Percentiles rank a stretch among this genome's conserved stretches.
Evolutionary conservation across 2,888 invertebrate species (phyloP).

Genomic region (Halictus quadricinctus): DNA sequence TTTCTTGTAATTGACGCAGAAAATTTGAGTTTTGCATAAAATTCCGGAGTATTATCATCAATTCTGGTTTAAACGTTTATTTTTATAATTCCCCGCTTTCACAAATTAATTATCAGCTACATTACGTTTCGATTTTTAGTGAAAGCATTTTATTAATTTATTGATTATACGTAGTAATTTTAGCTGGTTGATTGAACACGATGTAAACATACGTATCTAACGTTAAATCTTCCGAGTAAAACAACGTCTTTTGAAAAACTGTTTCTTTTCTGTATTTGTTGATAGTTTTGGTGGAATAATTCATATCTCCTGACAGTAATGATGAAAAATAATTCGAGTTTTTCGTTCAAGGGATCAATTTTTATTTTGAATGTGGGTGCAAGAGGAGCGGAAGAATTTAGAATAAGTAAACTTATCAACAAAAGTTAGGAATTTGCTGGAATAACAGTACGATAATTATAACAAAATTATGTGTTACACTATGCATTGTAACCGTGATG

Average conservation of each 20-base stretch:
- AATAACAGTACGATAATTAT: not conserved
- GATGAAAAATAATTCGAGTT: too few relatives aligned
- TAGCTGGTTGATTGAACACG: too few relatives aligned
- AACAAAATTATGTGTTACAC: not conserved
- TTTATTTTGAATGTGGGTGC: not conserved
- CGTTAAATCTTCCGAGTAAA: too few relatives aligned
- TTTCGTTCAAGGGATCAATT: not conserved
- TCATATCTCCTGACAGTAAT: too few relatives aligned
- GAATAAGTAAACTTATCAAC: not conserved
- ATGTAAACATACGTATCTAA: too few relatives aligned
- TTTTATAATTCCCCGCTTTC: not conserved
- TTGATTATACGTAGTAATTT: too few relatives aligned
- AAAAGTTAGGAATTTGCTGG: not conserved
- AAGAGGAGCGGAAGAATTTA: too few relatives aligned
- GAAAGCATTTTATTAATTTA: too few relatives aligned
- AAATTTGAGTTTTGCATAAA: not conserved
- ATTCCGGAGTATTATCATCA: too few relatives aligned
- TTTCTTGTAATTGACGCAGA: not conserved
- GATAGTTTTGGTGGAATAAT: too few relatives aligned
- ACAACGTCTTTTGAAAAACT: too few relatives aligned
- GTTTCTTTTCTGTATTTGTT: too few relatives aligned
- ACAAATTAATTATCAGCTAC: not conserved
- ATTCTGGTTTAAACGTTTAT: not conserved
- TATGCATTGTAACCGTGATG: not conserved
- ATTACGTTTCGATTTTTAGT: not conserved